These are phyloP conservation scores for Syngnathus acus DNA, from an alignment of 2,797 vertebrate species.

Conservation along the genomic window DNA sequence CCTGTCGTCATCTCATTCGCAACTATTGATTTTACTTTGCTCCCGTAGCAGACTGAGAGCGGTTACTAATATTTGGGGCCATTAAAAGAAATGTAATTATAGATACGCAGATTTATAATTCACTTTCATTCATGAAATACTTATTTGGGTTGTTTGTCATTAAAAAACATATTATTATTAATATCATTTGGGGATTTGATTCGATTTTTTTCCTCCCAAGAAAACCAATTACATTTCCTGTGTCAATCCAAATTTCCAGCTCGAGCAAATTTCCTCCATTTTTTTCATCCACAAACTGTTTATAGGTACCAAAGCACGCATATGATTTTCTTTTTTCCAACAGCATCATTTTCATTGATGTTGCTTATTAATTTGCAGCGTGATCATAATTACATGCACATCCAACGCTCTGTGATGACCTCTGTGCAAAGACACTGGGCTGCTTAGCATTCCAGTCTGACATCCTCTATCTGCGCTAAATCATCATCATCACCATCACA, in stretches of 20 bases:
- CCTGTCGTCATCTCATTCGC: neutral
- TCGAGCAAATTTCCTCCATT: neutral
- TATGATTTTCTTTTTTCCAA: no score
- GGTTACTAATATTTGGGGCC: neutral
- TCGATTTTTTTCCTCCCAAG: no score
- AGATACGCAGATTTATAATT: no score
- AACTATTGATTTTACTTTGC: neutral
- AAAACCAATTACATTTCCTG: no score
- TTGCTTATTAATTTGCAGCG: neutral
- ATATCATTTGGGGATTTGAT: no score
- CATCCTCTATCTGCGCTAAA: constrained; percentile 27
- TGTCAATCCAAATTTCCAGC: neutral
- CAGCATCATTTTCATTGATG: neutral
- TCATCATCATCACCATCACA: constrained; percentile 36
- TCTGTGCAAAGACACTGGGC: constrained; percentile 5
- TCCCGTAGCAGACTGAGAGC: neutral
- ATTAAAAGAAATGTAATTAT: no score
- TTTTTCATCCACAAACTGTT: no score
- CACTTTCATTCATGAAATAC: no score
- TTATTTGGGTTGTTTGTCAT: no score
- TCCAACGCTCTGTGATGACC: constrained; percentile 1
- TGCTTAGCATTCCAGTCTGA: constrained; percentile 52
- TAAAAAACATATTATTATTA: no score
- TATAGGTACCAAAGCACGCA: no score
- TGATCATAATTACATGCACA: neutral